Evolutionary conservation across 2,113 vertebrate genomes (phyloP).

Genomic region (Proteles cristata): DNA sequence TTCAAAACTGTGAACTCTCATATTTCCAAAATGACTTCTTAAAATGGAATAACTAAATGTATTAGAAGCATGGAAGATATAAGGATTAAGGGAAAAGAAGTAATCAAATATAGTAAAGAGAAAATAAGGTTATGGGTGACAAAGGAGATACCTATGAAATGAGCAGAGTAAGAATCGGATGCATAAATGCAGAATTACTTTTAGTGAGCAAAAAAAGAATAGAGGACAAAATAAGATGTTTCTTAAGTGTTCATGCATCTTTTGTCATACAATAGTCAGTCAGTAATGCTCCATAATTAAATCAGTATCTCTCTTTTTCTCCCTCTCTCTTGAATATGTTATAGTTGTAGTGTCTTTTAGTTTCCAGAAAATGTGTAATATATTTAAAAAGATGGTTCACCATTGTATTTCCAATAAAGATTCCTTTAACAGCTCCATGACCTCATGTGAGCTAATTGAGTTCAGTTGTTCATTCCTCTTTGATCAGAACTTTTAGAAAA

Average conservation of each 20-base stretch:
- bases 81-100: background rate
- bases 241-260: background rate
- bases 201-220: background rate
- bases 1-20: background rate
- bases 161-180: background rate
- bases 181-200: background rate
- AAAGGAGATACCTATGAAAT: background rate
- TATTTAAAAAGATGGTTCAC: background rate
- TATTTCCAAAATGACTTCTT: slow-evolving; percentile 41
- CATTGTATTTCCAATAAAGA: slow-evolving; percentile 7
- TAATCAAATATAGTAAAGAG: background rate
- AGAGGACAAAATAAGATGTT: background rate
- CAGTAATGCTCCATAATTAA: background rate
- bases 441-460: background rate
- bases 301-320: fast-evolving
- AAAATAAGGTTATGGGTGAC: background rate
- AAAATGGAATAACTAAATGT: slow-evolving; percentile 26
- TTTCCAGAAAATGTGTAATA: background rate
- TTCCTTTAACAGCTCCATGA: background rate
- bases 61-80: background rate
- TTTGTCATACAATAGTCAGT: background rate
- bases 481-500: slow-evolving; percentile 9
- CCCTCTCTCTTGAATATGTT: background rate
- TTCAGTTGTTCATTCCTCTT: background rate
- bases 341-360: background rate